Base-by-base conservation (phyloP, 2,113 vertebrate species). In the Pedionomus torquatus region DNA sequence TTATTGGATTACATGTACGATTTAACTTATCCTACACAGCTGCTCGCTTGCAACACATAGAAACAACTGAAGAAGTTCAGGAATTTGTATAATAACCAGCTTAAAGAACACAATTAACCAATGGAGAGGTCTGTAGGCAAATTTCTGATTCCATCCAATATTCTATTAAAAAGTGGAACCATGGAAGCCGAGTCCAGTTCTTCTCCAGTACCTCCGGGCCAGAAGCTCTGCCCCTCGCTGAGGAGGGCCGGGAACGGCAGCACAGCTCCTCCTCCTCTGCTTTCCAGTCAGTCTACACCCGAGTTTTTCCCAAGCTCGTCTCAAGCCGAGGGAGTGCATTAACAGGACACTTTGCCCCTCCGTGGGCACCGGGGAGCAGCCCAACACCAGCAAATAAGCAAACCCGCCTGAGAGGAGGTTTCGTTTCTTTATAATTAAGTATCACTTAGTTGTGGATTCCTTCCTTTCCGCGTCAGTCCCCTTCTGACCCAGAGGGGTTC, bases 1-100 rank as follows among this genome's bases (percentile, higher is more conserved):
- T 87, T 94, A 87, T 61, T 92, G 83, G 87, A 95, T 94, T 93
- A 94, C 58, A 90, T 31, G 18, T 70, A 69, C 4, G 11, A 84
- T 91, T 87, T 89, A 64, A 90, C 9, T 60, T 83, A 81, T 82
- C 61, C 89, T 89, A 87, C 72, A 71, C 23, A 75, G 60, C 65
- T 94, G n/a, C 65, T 80, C 52, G 72, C 21, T 82, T 85, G 57
- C 2, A 90, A 66, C 28, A 20, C 57, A 75, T 31, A 81, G 61
- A 89, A 65, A 70, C 21, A 75, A 58, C 13, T 3, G 30, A 91
- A 83, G 76, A 82, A 19, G 33, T 86, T 57, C 51, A 81, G 82
- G 13, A 86, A 81, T 83, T 68, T 80, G 44, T 90, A 51, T 13
- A 93, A 76, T 61, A 95, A 71, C 23, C 61, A 85, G 43, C 57